Conservation (phyloP, 23 tunicate species). For the Pegea sp. region DNA sequence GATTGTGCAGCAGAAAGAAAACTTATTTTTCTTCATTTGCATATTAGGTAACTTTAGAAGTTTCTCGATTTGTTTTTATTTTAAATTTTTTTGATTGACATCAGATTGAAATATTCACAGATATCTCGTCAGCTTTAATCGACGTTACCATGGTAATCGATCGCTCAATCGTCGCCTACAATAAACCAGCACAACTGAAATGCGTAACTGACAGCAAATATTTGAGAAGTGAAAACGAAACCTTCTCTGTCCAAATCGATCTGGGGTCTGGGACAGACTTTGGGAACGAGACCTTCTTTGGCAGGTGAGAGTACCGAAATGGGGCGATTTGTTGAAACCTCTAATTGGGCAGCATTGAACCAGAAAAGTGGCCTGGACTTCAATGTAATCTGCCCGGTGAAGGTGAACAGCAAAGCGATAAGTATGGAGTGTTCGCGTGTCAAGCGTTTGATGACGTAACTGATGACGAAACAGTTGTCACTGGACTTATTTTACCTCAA, state of each 20-base stretch:
- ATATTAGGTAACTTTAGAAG: too few species aligned
- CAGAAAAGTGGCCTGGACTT: slow-evolving; percentile 68
- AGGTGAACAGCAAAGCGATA: slow-evolving; percentile 6
- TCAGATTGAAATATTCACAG: too few species aligned
- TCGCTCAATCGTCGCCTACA: slow-evolving; percentile 15
- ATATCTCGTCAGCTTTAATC: too few species aligned
- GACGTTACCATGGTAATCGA: slow-evolving; percentile 70
- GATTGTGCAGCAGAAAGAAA: too few species aligned
- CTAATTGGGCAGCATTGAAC: slow-evolving; percentile 24
- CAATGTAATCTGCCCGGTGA: slow-evolving; percentile 21
- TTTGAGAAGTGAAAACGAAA: slow-evolving; percentile 7
- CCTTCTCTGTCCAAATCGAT: slow-evolving; percentile 32
- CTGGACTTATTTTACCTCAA: slow-evolving; percentile 44
- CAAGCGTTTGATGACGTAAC: slow-evolving; percentile 15
- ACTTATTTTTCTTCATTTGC: too few species aligned
- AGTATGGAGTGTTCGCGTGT: slow-evolving; percentile 47
- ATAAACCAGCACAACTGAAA: slow-evolving; percentile 19
- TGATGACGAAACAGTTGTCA: slow-evolving; percentile 17
- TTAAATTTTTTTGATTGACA: too few species aligned
- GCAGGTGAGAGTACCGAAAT: slow-evolving; percentile 10
- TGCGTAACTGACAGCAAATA: slow-evolving; percentile 36
- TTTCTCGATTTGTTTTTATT: too few species aligned
- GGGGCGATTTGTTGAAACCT: too few species aligned
- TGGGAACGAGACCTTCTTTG: slow-evolving; percentile 6
- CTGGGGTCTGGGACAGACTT: slow-evolving; percentile 39